Percentiles rank a stretch among this genome's conserved stretches.
Evolutionary conservation across 2,888 invertebrate genomes (phyloP).

Genomic region (Myathropa florea): DNA sequence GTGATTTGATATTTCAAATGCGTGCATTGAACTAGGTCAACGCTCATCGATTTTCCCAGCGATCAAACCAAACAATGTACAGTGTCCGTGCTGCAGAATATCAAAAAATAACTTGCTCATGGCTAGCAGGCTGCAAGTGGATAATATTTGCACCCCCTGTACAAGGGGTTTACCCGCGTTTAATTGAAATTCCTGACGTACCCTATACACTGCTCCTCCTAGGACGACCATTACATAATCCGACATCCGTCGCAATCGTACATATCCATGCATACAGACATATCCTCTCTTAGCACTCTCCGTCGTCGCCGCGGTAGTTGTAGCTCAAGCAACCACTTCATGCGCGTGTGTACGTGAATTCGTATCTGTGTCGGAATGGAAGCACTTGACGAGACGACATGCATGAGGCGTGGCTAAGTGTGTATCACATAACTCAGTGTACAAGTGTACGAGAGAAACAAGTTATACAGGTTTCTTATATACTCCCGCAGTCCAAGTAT

Average conservation of each 20-base stretch:
- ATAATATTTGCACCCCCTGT: conserved; percentile 28
- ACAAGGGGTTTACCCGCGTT: conserved; percentile 20
- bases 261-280: neutral
- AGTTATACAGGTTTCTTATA: conserved; percentile 59
- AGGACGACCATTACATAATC: conserved; percentile 70
- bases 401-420: conserved; percentile 55
- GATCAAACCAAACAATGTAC: conserved; percentile 49
- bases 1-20: conserved; percentile 67
- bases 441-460: conserved; percentile 37
- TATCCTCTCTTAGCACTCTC: neutral
- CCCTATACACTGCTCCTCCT: conserved; percentile 52
- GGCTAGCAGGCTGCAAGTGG: conserved; percentile 21
- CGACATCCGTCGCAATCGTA: conserved; percentile 55
- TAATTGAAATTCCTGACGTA: conserved; percentile 63
- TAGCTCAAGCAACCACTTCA: neutral
- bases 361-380: conserved; percentile 8
- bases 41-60: conserved; percentile 66
- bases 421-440: conserved; percentile 3
- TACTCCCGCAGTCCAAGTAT: conserved; percentile 16
- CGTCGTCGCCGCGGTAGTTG: neutral
- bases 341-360: neutral
- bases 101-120: conserved; percentile 40
- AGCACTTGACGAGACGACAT: neutral
- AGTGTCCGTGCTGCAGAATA: conserved; percentile 27
- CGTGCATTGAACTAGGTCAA: conserved; percentile 71